A percentile compares a stretch with the other conserved stretches of the same genome.
Evolutionary conservation across 2,797 vertebrate species (phyloP).

Genomic region (Percopsis omiscomaycus): DNA sequence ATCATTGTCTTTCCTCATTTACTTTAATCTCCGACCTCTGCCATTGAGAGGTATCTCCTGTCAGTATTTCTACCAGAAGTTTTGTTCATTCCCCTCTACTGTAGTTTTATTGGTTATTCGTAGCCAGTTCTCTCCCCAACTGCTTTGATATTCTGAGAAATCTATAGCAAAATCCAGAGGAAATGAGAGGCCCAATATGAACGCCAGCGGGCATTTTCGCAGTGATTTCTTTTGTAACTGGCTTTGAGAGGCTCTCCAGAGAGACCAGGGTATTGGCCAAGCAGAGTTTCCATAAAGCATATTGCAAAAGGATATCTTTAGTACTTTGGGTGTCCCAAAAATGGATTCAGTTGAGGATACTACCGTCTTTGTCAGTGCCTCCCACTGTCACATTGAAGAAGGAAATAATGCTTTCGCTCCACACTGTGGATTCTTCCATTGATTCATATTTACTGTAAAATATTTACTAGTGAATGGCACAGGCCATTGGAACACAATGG

Average conservation of each 20-base stretch:
- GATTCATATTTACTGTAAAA: background rate
- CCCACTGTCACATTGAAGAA: conserved; percentile 10
- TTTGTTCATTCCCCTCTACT: conserved; percentile 6
- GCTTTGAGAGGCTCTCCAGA: conserved; percentile 24
- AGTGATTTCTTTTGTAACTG: conserved; percentile 24
- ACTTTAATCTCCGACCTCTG: conserved; percentile 9
- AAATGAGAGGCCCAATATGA: conserved; percentile 15
- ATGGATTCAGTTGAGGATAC: background rate
- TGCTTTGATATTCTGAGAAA: conserved; percentile 8
- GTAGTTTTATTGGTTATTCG: conserved; percentile 8
- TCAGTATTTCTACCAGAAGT: background rate
- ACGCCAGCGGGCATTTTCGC: conserved; percentile 7
- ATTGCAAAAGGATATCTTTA: conserved; percentile 11
- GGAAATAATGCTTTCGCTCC: background rate
- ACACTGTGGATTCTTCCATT: background rate
- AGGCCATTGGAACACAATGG: background rate
- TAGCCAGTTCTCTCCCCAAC: conserved; percentile 10
- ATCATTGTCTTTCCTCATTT: conserved; percentile 40
- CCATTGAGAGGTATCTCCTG: background rate
- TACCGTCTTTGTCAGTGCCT: background rate
- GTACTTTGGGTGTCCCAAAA: background rate
- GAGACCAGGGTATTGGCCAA: conserved; percentile 1
- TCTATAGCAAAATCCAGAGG: conserved; percentile 16
- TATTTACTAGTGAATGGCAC: too few species aligned
- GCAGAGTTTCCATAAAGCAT: conserved; percentile 22